Evolutionary conservation across 2,888 invertebrate genomes (phyloP), one percentile per base, ranked within the genome.

Genomic region (Helleia helle): DNA sequence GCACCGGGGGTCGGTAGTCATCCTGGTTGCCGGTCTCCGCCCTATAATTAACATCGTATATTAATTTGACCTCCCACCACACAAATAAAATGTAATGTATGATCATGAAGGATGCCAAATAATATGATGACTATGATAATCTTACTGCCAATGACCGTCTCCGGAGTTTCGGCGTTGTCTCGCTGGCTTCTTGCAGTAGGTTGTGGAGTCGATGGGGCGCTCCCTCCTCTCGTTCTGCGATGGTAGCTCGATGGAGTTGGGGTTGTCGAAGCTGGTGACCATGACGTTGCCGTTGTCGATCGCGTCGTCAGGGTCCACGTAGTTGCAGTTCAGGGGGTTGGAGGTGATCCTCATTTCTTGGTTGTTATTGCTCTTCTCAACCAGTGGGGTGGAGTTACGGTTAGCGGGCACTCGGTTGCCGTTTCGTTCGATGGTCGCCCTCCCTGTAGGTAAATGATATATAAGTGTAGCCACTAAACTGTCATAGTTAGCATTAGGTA

Each of bases 1-100:
- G 95, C 41, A 95, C 93, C n/a, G 94, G 94, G 3, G 95, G 94
- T 53, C 92, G 88, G 77, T 95, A 94, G 51, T 93, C 93, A 56
- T 73, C 77, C 49, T 65, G 56, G 54, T 54, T 56, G 51, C 56
- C 57, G 25, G 65, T 55, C 48, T 89, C 89, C 61, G 60, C 84
- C 74, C 73, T 81, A 75, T 50, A 66, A 42, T 39, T 15, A 4
- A 12, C 39, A 41, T 36, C 38, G 27, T 12, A 9, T 22, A 27
- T 22, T 17, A 12, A 9, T 24, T 2, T 22, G 9, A n/a, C 12
- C 7, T 34, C 18, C 31, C 6, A 2, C 18, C 18, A 18, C 3
- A 4, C 8, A 5, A 22, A 8, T 22, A 5, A 22, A 22, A 22
- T 2, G 6, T 22, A 22, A 22, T 22, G 22, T 2, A 6, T 5